These are phyloP conservation scores for Coptodon bakossiorum DNA, from an alignment of 2,113 vertebrate species.

Conservation along the genomic window DNA sequence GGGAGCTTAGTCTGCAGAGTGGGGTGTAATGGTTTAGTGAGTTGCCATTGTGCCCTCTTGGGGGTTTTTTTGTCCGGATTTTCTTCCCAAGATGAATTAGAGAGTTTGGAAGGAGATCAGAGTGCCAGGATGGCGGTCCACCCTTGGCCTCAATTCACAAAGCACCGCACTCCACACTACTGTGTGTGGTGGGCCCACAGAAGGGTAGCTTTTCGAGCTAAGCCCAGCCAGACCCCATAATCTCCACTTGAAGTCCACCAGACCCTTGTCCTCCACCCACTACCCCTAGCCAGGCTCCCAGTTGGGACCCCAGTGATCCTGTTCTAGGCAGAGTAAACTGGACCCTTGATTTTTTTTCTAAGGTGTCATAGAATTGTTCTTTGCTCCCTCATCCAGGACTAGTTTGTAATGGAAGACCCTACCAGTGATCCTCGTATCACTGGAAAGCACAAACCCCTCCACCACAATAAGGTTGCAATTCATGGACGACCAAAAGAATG, in stretches of 20 bases:
- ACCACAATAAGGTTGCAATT: background rate
- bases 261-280: background rate
- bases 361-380: background rate
- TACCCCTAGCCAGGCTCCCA: background rate
- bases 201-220: background rate
- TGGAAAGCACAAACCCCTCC: background rate
- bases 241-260: background rate
- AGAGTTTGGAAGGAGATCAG: background rate
- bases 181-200: background rate
- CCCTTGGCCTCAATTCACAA: background rate
- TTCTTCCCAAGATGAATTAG: background rate
- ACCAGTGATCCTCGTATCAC: background rate
- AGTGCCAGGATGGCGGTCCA: background rate
- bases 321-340: background rate
- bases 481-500: background rate
- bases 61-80: background rate
- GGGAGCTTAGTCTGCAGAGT: background rate
- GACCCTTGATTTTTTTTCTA: background rate
- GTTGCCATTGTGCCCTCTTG: background rate
- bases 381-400: background rate
- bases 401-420: background rate
- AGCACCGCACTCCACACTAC: background rate
- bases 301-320: background rate
- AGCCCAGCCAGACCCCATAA: background rate
- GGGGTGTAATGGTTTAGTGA: background rate